Evolutionary conservation across 2,797 vertebrate genomes (phyloP), one percentile per base, ranked within the genome.

Genomic region (Petrocephalus sullivani): DNA sequence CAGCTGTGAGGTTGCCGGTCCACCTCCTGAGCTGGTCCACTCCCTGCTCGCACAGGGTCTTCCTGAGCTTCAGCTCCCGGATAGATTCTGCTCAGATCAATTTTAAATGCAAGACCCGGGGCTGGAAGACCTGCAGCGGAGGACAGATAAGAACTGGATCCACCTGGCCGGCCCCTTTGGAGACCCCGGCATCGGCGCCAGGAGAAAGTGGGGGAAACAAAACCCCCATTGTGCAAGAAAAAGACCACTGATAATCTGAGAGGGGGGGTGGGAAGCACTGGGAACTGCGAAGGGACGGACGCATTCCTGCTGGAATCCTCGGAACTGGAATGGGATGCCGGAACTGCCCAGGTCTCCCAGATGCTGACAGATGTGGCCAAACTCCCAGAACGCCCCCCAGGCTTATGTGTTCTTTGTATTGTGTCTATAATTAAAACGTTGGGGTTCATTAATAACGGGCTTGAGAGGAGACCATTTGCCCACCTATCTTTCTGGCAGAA

Each of bases 51-150:
- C 37, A 7, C 14, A 78, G 33, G 19, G 71, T 37, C 71, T 78
- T 78, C 37, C 64, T 14, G 64, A 33, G 28, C 12, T 28, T 67
- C 64, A 14, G 23, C 64, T 67, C 64, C 37, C 4, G 6, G 16
- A 78, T 78, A 78, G 71, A 46, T 67, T 67, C 71, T n/a, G 67
- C 67, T 78, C 71, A 46, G 71, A 78, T 78, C 71, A 78, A 78
- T 46, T 78, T 78, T 37, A 16, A 78, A 46, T 78, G 71, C 2
- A 14, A 46, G 37, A 78, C 71, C 71, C 12, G 33, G 37, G 71
- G 71, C 33, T 78, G 37, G 19, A 46, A 78, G 37, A 37, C 71
- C 71, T 19, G 71, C 37, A 5, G 6, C 14, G 33, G 37, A 78
- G 71, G 37, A 78, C 14, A 78, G 71, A 78, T 78, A n/a, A 46